Conservation (phyloP, 1,140 invertebrate genomes). For the Mycetomoellerius zeteki region DNA sequence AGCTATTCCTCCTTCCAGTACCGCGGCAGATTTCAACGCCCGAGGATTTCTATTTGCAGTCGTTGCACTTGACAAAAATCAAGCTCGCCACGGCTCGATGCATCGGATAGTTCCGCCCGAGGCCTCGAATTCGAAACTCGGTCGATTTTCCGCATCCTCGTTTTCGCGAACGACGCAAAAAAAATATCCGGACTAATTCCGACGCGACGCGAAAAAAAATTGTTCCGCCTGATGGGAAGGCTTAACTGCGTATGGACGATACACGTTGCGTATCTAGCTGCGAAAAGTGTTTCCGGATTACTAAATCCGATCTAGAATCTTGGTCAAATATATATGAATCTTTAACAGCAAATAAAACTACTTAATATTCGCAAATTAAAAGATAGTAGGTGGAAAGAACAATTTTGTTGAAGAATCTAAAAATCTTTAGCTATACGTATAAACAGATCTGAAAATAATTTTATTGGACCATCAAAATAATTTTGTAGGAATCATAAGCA, state of each 20-base stretch:
- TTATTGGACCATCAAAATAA: no score
- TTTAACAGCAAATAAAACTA: neutral
- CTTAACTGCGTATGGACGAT: neutral
- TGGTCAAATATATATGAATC: neutral
- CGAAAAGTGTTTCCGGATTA: neutral
- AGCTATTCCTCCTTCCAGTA: neutral
- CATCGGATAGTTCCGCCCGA: constrained; percentile 12
- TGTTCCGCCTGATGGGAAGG: neutral
- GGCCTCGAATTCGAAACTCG: constrained; percentile 51
- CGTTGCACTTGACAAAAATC: constrained; percentile 74
- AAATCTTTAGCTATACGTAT: no score
- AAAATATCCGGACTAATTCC: constrained; percentile 30
- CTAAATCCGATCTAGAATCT: neutral
- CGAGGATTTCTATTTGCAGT: constrained; percentile 59
- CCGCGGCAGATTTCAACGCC: constrained; percentile 3
- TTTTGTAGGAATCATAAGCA: no score
- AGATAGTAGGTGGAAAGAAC: no score
- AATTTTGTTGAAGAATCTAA: no score
- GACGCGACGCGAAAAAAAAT: constrained; percentile 35
- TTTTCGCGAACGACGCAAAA: constrained; percentile 23
- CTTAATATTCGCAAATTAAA: neutral
- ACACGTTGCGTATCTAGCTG: neutral
- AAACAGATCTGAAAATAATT: no score
- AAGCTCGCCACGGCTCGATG: constrained; percentile 41
- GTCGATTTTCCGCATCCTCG: constrained; percentile 56